These are phyloP conservation scores for Ceryle rudis DNA, from an alignment of 2,797 vertebrate genomes.

Conservation along the genomic window DNA sequence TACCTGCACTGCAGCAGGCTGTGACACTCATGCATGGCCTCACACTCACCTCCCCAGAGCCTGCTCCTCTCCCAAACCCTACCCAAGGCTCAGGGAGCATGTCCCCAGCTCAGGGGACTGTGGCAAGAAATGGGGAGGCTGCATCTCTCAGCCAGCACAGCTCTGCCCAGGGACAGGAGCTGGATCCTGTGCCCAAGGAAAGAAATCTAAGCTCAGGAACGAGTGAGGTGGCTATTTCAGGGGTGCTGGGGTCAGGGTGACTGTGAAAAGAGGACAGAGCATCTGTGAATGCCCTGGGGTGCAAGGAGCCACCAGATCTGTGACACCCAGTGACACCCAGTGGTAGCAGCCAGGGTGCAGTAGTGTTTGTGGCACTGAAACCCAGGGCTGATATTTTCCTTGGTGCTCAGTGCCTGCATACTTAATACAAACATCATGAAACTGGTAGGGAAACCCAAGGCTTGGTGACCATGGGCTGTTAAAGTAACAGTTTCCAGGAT, in stretches of 20 bases:
- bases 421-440: neutral
- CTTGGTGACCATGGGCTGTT: neutral
- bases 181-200: neutral
- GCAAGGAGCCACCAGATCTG: neutral
- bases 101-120: neutral
- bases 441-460: neutral
- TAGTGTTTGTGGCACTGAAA: neutral
- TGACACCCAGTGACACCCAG: constrained; percentile 5
- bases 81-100: accelerated
- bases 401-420: neutral
- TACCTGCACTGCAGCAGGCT: neutral
- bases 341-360: neutral
- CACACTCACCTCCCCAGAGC: accelerated
- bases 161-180: neutral
- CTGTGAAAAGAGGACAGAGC: neutral
- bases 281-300: neutral
- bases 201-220: neutral
- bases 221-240: accelerated
- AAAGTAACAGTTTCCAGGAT: neutral
- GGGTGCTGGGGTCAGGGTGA: neutral
- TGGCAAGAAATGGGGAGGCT: neutral
- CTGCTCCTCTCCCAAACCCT: neutral
- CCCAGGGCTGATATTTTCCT: neutral
- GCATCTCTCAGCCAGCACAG: neutral
- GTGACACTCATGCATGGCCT: neutral